Base-by-base conservation (phyloP, 2,888 invertebrate genomes). In the Hyppa rectilinea region DNA sequence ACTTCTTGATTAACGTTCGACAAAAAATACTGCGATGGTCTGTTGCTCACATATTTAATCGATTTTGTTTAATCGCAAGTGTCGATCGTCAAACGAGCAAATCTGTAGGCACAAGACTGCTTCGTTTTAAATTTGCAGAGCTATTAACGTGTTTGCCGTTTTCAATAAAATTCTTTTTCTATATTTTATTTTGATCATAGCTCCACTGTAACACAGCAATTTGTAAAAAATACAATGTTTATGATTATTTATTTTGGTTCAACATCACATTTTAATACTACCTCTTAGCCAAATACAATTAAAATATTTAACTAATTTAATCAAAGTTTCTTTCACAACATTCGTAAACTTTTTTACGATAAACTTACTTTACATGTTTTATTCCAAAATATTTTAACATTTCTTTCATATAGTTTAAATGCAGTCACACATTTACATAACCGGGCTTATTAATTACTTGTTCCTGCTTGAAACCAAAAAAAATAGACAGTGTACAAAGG, bases 391-490 rank as follows among this genome's bases (percentile, higher is more conserved):
- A 65, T 50, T 49, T 71, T 43, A 40, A 50, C 7, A 12, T 45
- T 53, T 62, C 12, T 34, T 69, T 60, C 34, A 52, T 47, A 50
- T 31, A 52, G 69, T 63, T 71, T 43, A 45, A 45, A 68, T 62
- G 9, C 73, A 78, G 80, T 83, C 75, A 31, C 56, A 50, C 12
- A 60, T 71, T 79, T 70, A 66, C 52, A 47, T 78, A 75, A 70
- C 80, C 59, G 76, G 69, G 59, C 67, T 81, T 76, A 70, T 62
- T 70, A 65, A 56, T 75, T 65, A 83, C 75, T 83, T 83, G 91
- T 91, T 91, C 91, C 91, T 92, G 82, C 84, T 86, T 75, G 78
- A 88, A 87, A 88, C 90, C 90, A 90, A 91, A 91, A 40, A n/a
- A 87, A 88, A 87, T 85, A 84, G 74, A 81, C 86, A 87, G 87